These are phyloP conservation scores for Bungarus multicinctus DNA, from an alignment of 2,113 vertebrate species.

Conservation along the genomic window DNA sequence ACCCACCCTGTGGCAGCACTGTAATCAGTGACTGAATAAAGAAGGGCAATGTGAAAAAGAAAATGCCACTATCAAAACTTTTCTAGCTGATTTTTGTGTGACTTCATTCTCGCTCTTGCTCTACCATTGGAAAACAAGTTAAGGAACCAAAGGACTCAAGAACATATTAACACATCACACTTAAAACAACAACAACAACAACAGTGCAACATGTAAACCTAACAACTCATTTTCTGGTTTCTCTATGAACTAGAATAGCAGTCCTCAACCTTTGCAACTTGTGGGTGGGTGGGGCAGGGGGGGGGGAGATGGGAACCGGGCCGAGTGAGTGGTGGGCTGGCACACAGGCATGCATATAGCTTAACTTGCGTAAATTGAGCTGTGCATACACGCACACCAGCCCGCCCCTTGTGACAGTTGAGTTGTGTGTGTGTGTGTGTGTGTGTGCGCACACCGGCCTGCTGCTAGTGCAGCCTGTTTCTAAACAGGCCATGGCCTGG, in stretches of 20 bases:
- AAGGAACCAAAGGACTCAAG: neutral
- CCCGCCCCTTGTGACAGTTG: too few species aligned
- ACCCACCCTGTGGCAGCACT: neutral
- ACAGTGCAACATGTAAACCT: neutral
- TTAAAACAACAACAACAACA: neutral
- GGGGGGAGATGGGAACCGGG: too few species aligned
- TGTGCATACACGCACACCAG: too few species aligned
- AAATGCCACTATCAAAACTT: neutral
- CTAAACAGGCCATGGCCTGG: too few species aligned
- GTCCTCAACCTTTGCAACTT: too few species aligned
- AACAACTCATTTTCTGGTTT: neutral
- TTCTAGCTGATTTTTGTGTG: neutral
- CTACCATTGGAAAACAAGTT: neutral
- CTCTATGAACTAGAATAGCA: neutral
- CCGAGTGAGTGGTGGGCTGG: too few species aligned
- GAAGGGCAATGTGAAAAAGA: neutral
- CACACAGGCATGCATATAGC: rapidly evolving
- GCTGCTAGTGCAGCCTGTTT: too few species aligned
- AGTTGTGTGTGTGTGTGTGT: too few species aligned
- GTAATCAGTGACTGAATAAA: neutral
- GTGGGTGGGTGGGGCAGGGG: too few species aligned
- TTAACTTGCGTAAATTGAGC: too few species aligned
- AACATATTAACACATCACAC: neutral
- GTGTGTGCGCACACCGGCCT: too few species aligned
- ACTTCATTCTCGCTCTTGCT: neutral